Base-by-base conservation (phyloP, 1,140 invertebrate species). In the Conopomorpha cramerella region DNA sequence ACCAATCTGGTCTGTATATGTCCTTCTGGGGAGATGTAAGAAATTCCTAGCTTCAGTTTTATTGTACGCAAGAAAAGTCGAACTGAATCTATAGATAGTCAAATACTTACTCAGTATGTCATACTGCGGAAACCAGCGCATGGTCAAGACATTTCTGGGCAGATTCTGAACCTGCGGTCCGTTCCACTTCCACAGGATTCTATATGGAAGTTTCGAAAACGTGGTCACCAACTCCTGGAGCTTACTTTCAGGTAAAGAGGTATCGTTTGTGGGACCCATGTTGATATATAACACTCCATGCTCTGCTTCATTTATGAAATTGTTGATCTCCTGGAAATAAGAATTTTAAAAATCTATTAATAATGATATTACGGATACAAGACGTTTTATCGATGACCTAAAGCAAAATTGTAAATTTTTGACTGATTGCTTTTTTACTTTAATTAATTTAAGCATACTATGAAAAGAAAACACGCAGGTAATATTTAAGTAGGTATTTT, bases 231-330 rank as follows among this genome's bases (percentile, higher is more conserved):
- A 78, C 14, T 82, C 82, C 27, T 79, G 74, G 27, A 88, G 65
- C 45, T 84, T 81, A 14, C 81, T 74, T 17, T 78, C 56, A 0
- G 87, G 81, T 45, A 90, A 78, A 1, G 82, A 81, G 10, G 62
- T 61, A 30, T 72, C 65, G 45, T 76, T 76, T 31, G 81, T 78
- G 1, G 84, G 79, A 2, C 85, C 86, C 41, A 87, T 57, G 46
- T 81, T 83, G 47, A 87, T 82, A 47, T 82, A 84, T 41, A 87
- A 80, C 2, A 84, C 82, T 3, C 86, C 86, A 34, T 84, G 54
- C 34, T 80, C 71, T 1, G 82, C 78, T 40, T 79, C 76, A 33
- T 83, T 81, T 33, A 86, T 71, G 54, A 83, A 85, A 43, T 77
- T 58, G 45, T 85, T 72, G 19, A 86, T 70, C 52, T 86, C 81